phyloP scores from a whole-genome alignment of 2,113 vertebrate species.

The Oreocharis arfaki region DNA sequence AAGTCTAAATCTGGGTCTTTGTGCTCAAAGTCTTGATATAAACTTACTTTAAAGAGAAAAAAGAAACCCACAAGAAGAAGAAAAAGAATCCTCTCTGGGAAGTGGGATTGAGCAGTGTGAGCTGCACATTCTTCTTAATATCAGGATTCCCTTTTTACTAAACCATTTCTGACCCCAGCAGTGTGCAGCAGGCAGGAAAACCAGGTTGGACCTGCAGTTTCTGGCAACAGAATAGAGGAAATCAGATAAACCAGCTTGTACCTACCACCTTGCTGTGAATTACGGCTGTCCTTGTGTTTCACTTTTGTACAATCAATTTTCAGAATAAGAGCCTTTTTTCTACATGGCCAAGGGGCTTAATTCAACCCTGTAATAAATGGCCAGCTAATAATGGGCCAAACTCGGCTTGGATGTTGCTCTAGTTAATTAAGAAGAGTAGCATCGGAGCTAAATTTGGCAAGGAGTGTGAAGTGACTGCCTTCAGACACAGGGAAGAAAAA shows the following conservation, averaged over 20 bases:
- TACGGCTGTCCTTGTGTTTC: not conserved
- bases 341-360: not conserved
- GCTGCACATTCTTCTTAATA: not conserved
- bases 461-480: constrained; percentile 9
- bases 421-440: constrained; percentile 38
- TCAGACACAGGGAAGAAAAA: constrained; percentile 50
- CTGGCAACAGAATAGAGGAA: not conserved
- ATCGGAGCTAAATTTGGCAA: constrained; percentile 38
- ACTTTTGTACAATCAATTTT: not conserved
- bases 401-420: not conserved
- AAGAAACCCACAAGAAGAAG: not conserved
- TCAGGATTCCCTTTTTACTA: not conserved
- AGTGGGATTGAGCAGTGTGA: not conserved
- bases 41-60: not conserved
- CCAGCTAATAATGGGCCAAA: not conserved
- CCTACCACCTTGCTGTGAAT: not conserved
- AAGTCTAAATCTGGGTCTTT: not conserved
- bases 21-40: not conserved
- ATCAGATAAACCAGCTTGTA: not conserved
- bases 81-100: not conserved
- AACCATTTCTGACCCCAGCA: not conserved
- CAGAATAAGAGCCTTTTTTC: not conserved
- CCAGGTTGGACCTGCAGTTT: not conserved
- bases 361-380: constrained; percentile 21
- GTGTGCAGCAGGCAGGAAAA: not conserved